Evolutionary conservation across 1,140 invertebrate species (phyloP).

Genomic region (Drosophila navojoa): DNA sequence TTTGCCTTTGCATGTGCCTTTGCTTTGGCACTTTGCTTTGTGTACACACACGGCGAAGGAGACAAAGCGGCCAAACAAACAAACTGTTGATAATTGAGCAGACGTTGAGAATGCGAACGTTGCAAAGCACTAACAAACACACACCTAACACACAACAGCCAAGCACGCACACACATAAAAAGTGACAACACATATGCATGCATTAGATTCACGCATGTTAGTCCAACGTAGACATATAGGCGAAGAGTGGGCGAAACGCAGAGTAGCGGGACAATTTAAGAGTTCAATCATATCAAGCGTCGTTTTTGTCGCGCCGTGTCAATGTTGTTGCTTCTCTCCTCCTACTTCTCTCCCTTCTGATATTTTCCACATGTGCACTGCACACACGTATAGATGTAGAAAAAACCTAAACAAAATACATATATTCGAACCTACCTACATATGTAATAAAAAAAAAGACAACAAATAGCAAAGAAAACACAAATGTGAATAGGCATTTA

Average conservation of each 20-base stretch:
- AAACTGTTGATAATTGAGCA: conserved; percentile 76
- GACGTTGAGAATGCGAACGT: conserved; percentile 43
- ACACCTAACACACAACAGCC: neutral
- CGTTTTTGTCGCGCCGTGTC: conserved; percentile 64
- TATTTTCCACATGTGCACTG: conserved; percentile 47
- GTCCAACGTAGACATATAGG: conserved; percentile 1
- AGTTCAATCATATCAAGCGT: conserved; percentile 77
- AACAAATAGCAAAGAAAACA: conserved; percentile 28
- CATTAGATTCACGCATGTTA: conserved; percentile 15
- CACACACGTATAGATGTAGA: conserved; percentile 29
- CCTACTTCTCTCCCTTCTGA: neutral
- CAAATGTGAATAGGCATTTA: conserved; percentile 5
- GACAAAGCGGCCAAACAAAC: conserved; percentile 55
- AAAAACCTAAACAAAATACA: conserved; percentile 33
- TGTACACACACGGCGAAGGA: conserved; percentile 38
- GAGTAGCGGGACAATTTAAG: conserved; percentile 53
- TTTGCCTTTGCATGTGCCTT: conserved; percentile 34
- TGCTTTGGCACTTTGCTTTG: conserved; percentile 50
- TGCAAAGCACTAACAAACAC: conserved; percentile 31
- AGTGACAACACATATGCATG: conserved; percentile 17
- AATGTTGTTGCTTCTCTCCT: conserved; percentile 26
- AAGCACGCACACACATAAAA: conserved; percentile 10
- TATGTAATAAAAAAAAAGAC: conserved; percentile 29
- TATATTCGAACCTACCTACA: too few relatives aligned
- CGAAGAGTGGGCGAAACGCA: conserved; percentile 16